phyloP scores from a whole-genome alignment of 2,888 invertebrate genomes.

The Synanthedon andrenaeformis region DNA sequence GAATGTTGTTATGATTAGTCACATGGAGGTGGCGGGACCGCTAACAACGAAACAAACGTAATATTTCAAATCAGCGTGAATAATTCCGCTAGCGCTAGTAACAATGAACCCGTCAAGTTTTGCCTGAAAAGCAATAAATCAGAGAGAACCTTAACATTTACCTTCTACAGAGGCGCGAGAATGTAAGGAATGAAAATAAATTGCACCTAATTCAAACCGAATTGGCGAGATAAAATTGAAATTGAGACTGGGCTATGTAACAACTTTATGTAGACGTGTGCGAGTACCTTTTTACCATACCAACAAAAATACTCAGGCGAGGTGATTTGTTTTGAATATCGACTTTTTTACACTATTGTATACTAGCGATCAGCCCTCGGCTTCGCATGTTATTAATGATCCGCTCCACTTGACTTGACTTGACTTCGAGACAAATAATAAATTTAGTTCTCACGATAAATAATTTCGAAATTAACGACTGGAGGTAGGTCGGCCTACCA shows the following conservation, averaged over 20 bases:
- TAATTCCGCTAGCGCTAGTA: slow-evolving; percentile 13
- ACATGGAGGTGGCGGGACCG: neutral
- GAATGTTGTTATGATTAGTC: neutral
- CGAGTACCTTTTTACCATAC: neutral
- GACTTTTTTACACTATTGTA: no score
- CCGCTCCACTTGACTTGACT: no score
- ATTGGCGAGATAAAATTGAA: slow-evolving; percentile 44
- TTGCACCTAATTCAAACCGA: slow-evolving; percentile 39
- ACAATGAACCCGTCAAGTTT: slow-evolving; percentile 26
- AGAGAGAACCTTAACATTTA: slow-evolving; percentile 25
- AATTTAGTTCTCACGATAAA: no score
- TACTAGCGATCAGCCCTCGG: no score
- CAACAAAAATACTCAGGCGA: no score
- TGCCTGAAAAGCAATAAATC: slow-evolving; percentile 30
- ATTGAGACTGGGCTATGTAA: slow-evolving; percentile 33
- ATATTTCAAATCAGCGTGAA: slow-evolving; percentile 8
- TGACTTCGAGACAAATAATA: no score
- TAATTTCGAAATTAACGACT: no score
- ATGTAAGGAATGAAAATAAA: slow-evolving; percentile 45
- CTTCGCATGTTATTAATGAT: no score
- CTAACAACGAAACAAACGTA: neutral
- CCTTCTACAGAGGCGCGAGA: slow-evolving; percentile 20
- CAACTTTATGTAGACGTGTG: slow-evolving; percentile 9
- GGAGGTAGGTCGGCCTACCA: no score
- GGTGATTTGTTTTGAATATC: no score